Conservation (phyloP, 1,140 invertebrate species). For the Drosophila virilis region DNA sequence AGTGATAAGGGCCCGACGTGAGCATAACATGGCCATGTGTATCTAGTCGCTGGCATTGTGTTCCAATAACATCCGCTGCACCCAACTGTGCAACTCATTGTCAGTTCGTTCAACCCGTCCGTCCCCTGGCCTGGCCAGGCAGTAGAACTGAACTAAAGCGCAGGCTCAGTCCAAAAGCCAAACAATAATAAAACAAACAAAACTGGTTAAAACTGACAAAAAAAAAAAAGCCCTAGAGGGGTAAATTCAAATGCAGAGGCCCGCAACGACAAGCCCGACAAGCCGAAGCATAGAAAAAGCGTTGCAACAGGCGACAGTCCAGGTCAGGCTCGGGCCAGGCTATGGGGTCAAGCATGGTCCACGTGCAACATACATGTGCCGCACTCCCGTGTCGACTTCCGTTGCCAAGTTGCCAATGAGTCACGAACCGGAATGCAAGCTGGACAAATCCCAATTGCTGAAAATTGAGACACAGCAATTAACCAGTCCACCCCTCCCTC, state of each 20-base stretch:
- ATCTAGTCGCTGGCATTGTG: neutral
- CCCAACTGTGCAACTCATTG: conserved; percentile 12
- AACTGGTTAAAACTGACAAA: conserved; percentile 38
- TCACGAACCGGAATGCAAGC: conserved; percentile 53
- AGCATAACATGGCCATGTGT: neutral
- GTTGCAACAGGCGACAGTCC: conserved; percentile 4
- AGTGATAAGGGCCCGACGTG: conserved; percentile 32
- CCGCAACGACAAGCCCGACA: neutral
- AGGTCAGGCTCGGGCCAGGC: conserved; percentile 23
- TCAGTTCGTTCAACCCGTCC: conserved; percentile 40
- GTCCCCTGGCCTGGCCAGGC: conserved; percentile 16
- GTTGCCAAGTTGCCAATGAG: conserved; percentile 47
- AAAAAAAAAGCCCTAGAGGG: conserved; percentile 23
- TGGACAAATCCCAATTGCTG: conserved; percentile 30
- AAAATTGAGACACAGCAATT: conserved; percentile 70
- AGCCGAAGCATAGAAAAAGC: neutral
- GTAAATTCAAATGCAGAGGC: conserved; percentile 23
- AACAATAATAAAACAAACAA: conserved; percentile 14
- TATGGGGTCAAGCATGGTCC: conserved; percentile 48
- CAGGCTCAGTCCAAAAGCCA: conserved; percentile 2
- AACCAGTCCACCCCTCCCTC: conserved; percentile 31
- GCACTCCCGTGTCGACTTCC: conserved; percentile 46
- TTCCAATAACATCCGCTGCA: conserved; percentile 30
- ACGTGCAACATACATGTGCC: conserved; percentile 44
- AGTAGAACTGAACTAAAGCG: neutral